These are phyloP conservation scores for Hyperopisus bebe DNA, from an alignment of 2,113 vertebrate genomes.

Conservation along the genomic window DNA sequence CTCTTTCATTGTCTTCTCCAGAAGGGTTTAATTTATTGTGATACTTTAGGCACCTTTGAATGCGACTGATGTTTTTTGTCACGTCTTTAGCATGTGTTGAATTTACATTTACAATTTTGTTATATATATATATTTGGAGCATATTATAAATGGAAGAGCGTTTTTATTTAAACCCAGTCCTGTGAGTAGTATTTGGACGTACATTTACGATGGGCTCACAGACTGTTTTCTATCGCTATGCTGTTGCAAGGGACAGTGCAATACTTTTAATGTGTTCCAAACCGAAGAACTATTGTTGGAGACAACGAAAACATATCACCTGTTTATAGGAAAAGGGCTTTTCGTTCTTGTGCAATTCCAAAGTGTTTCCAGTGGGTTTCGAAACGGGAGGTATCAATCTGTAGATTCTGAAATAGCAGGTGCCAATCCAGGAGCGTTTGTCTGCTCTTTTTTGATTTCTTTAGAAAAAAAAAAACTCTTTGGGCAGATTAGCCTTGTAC, in stretches of 20 bases:
- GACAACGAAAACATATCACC: constrained; percentile 29
- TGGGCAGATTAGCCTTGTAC: constrained; percentile 3
- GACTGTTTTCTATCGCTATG: constrained; percentile 36
- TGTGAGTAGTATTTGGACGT: constrained; percentile 2
- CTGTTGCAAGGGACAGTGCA: constrained; percentile 40
- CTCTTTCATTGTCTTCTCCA: constrained; percentile 15
- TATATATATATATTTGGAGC: background rate
- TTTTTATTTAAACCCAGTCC: constrained; percentile 23
- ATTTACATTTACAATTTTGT: constrained; percentile 28
- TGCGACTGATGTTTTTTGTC: constrained; percentile 13
- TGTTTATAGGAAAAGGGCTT: constrained; percentile 37
- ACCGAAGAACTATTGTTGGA: constrained; percentile 6
- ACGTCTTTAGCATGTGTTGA: constrained; percentile 30
- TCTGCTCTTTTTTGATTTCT: constrained; percentile 26
- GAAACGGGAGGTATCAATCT: constrained; percentile 26
- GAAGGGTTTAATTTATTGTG: constrained; percentile 28
- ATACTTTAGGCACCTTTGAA: constrained; percentile 19
- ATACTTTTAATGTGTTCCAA: constrained; percentile 31
- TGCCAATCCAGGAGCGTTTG: constrained; percentile 20
- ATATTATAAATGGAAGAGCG: background rate
- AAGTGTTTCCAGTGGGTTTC: constrained; percentile 29
- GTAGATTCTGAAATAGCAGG: background rate
- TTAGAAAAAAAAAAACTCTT: constrained; percentile 7
- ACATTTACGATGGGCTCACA: constrained; percentile 6
- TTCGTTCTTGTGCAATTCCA: constrained; percentile 28